These are phyloP conservation scores for Microhierax caerulescens DNA, from an alignment of 2,797 vertebrate species.

Conservation along the genomic window DNA sequence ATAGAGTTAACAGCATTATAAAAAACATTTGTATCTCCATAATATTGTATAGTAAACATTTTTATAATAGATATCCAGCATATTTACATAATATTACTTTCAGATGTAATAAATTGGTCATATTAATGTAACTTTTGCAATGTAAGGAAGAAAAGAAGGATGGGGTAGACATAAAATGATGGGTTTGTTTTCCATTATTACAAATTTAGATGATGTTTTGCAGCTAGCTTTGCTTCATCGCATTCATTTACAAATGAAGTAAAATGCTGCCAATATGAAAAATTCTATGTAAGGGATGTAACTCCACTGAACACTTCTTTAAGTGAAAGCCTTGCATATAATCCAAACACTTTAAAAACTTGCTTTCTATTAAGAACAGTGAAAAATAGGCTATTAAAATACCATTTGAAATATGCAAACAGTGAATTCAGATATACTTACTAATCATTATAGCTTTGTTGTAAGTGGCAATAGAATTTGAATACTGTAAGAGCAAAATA, in stretches of 20 bases:
- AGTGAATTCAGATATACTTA: neutral
- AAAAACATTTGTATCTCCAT: neutral
- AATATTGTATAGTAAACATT: constrained; percentile 19
- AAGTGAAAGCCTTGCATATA: neutral
- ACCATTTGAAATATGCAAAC: neutral
- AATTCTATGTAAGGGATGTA: neutral
- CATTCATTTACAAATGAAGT: constrained; percentile 30
- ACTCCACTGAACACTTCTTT: neutral
- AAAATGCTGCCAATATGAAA: constrained; percentile 34
- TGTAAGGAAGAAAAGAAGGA: neutral
- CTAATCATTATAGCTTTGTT: neutral
- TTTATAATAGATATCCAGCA: constrained; percentile 25
- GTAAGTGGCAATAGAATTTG: neutral
- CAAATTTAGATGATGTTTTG: constrained; percentile 18
- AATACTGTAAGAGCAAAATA: neutral
- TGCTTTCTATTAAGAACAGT: neutral
- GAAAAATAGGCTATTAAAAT: neutral
- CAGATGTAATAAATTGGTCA: constrained; percentile 39
- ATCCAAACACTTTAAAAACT: neutral
- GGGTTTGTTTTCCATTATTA: constrained; percentile 49
- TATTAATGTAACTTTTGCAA: constrained; percentile 16
- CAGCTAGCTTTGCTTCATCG: constrained; percentile 10
- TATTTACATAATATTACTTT: constrained; percentile 59
- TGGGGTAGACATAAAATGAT: neutral
- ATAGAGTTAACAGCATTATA: neutral